These are phyloP conservation scores for Pocillopora damicornis DNA, from an alignment of 64 coral and sea anemone species.

Conservation along the genomic window DNA sequence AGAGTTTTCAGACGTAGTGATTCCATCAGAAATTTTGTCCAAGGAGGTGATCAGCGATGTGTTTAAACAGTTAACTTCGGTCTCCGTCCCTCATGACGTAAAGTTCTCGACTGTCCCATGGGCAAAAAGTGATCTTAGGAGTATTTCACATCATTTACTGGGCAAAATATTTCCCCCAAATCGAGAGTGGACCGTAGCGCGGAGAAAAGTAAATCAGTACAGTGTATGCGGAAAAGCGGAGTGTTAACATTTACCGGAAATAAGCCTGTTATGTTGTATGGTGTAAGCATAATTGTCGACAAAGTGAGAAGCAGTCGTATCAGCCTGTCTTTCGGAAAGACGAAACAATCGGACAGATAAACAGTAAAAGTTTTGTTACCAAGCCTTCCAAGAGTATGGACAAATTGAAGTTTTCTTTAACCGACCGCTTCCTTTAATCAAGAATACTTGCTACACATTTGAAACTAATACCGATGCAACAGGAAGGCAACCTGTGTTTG, in stretches of 20 bases:
- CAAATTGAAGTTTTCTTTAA: neutral
- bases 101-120: neutral
- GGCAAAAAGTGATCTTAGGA: no score
- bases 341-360: neutral
- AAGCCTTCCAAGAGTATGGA: neutral
- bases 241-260: neutral
- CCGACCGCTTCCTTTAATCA: neutral
- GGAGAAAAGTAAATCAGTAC: neutral
- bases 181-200: no score
- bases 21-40: neutral
- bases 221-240: neutral
- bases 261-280: neutral
- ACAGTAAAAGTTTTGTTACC: neutral
- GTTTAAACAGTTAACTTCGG: neutral
- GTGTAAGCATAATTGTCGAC: neutral
- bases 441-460: neutral
- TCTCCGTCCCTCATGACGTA: neutral
- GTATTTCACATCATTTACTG: neutral
- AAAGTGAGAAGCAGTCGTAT: neutral
- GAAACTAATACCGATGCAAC: neutral
- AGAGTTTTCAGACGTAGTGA: neutral
- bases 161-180: neutral
- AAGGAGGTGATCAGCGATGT: neutral
- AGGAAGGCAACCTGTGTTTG: neutral
- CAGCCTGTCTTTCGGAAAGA: no score